A percentile compares a stretch with the other conserved stretches of the same genome.
Evolutionary conservation across 2,888 invertebrate species (phyloP).

Genomic region (Papilio protenor): DNA sequence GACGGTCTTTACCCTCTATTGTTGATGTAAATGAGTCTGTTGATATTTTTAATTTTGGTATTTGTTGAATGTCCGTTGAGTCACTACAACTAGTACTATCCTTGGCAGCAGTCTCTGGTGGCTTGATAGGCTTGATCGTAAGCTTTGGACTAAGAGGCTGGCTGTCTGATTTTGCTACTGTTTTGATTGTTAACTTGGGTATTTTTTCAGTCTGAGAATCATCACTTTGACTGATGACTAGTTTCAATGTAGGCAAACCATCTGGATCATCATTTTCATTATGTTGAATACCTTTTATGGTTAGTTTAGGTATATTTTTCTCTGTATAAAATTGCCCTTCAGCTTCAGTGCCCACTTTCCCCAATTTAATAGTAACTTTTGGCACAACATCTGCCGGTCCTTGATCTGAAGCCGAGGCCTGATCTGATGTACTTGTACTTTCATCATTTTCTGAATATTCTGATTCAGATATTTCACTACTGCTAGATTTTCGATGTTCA

Average conservation of each 20-base stretch:
- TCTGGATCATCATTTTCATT: conserved; percentile 68
- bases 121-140: conserved; percentile 78
- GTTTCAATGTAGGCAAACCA: conserved; percentile 69
- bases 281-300: conserved; percentile 74
- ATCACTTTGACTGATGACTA: conserved; percentile 72
- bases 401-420: conserved; percentile 75
- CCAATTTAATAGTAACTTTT: conserved; percentile 79
- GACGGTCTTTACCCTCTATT: conserved; percentile 67
- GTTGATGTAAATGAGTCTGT: conserved; percentile 61
- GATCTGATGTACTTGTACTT: conserved; percentile 77
- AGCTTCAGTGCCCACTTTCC: conserved; percentile 75
- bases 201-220: conserved; percentile 70
- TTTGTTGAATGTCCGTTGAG: conserved; percentile 51
- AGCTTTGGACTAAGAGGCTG: conserved; percentile 79
- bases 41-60: conserved; percentile 59
- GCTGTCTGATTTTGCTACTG: conserved; percentile 67
- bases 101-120: conserved; percentile 61
- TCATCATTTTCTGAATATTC: conserved; percentile 84
- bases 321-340: conserved; percentile 78
- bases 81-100: conserved; percentile 54
- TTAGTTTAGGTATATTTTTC: conserved; percentile 76
- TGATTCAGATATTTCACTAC: conserved; percentile 82
- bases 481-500: conserved; percentile 77
- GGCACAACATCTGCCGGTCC: conserved; percentile 70
- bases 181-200: conserved; percentile 79